A percentile compares a stretch with the other conserved stretches of the same genome.
Conservation (phyloP, 2,888 invertebrate genomes). For the Spicauda simplicius region DNA sequence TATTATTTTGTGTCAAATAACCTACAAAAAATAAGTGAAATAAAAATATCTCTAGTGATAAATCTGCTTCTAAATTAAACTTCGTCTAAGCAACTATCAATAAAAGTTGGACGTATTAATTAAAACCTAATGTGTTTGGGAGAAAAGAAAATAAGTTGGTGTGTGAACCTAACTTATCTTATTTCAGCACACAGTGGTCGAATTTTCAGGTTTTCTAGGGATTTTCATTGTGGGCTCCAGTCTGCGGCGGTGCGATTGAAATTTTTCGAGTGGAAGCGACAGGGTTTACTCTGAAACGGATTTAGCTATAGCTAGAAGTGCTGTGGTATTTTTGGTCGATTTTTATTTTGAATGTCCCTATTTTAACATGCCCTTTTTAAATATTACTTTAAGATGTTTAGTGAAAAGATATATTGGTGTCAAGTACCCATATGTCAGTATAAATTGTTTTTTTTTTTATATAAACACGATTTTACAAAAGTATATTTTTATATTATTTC, state of each 20-base stretch:
- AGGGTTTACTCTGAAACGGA: slow-evolving; percentile 56
- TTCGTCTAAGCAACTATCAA: not conserved
- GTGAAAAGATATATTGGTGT: too few species aligned
- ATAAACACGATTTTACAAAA: too few species aligned
- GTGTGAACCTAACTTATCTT: slow-evolving; percentile 65
- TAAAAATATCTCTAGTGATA: not conserved
- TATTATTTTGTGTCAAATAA: too few species aligned
- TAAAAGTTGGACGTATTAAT: slow-evolving; percentile 8
- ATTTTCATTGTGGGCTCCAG: slow-evolving; percentile 70
- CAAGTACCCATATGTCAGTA: too few species aligned
- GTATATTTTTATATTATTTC: too few species aligned
- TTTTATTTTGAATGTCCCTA: too few species aligned
- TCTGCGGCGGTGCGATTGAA: slow-evolving; percentile 77
- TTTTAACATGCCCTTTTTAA: too few species aligned
- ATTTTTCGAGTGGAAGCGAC: slow-evolving; percentile 83
- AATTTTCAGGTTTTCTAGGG: slow-evolving; percentile 75
- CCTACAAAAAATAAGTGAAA: too few species aligned
- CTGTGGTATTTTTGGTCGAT: not conserved
- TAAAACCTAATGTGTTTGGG: slow-evolving; percentile 24
- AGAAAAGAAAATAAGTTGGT: slow-evolving; percentile 61
- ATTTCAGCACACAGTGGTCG: slow-evolving; percentile 58
- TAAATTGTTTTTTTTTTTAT: too few species aligned
- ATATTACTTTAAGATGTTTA: too few species aligned
- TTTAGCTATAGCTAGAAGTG: slow-evolving; percentile 7
- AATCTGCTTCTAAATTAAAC: not conserved